These are phyloP conservation scores for Malurus cyaneus DNA, from an alignment of 2,113 vertebrate species.

Conservation along the genomic window DNA sequence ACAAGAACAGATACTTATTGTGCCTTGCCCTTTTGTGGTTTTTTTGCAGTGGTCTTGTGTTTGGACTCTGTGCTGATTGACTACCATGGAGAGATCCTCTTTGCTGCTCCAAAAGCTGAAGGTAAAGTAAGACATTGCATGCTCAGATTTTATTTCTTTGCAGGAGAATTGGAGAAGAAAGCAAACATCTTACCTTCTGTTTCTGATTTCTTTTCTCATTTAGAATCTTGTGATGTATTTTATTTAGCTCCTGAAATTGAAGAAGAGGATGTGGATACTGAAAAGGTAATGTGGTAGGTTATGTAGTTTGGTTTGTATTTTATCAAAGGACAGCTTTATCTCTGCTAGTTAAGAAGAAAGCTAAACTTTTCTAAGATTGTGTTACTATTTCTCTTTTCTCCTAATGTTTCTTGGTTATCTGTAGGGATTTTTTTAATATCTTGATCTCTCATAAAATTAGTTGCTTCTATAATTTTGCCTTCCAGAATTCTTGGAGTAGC, in stretches of 20 bases:
- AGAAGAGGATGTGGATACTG: conserved; percentile 81
- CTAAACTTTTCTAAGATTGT: neutral
- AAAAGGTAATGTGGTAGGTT: conserved; percentile 80
- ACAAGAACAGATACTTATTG: neutral
- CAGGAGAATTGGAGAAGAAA: neutral
- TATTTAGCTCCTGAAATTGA: conserved; percentile 88
- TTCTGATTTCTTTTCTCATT: conserved; percentile 18
- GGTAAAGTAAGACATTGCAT: conserved; percentile 64
- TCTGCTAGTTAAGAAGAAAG: neutral
- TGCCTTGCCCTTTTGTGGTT: neutral
- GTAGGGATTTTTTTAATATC: neutral
- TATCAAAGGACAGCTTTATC: neutral
- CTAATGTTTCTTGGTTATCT: neutral
- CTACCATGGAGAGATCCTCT: conserved; percentile 80
- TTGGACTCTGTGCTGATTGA: conserved; percentile 84
- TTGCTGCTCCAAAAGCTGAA: conserved; percentile 76
- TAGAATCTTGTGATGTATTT: conserved; percentile 81
- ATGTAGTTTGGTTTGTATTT: neutral
- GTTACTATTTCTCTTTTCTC: neutral
- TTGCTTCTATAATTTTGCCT: neutral
- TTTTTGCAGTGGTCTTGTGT: conserved; percentile 79
- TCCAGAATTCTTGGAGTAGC: neutral
- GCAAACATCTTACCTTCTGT: conserved; percentile 2
- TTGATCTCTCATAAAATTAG: neutral
- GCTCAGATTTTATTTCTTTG: neutral